Percentiles rank a stretch among this genome's conserved stretches.
Evolutionary conservation across 2,888 invertebrate species (phyloP).

Genomic region (Odontocerum albicorne): DNA sequence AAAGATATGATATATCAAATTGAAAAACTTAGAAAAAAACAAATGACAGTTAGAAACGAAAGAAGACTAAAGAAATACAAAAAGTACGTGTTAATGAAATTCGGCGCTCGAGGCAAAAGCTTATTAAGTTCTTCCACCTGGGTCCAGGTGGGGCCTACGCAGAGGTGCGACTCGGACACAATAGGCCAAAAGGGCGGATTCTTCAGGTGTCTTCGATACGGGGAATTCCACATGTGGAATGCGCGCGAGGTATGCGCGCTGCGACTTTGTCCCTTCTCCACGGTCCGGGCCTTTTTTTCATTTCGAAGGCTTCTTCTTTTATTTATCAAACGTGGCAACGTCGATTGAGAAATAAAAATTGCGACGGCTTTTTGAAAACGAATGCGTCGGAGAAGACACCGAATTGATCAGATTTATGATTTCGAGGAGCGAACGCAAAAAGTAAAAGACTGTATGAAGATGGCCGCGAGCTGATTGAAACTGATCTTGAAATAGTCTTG

Average conservation of each 20-base stretch:
- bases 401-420: slow-evolving; percentile 12
- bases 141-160: slow-evolving; percentile 2
- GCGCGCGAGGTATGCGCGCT: slow-evolving; percentile 30
- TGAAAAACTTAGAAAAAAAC: too few species aligned
- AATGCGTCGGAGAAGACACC: slow-evolving; percentile 21
- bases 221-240: slow-evolving; percentile 21
- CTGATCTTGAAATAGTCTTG: not conserved
- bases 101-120: too few species aligned
- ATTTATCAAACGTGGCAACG: slow-evolving; percentile 12
- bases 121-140: not conserved
- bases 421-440: not conserved
- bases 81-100: too few species aligned
- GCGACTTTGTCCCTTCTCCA: slow-evolving; percentile 15
- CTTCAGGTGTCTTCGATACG: slow-evolving; percentile 16
- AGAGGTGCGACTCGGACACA: slow-evolving; percentile 30
- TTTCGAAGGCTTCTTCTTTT: not conserved
- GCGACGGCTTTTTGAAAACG: slow-evolving; percentile 27
- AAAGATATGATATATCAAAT: too few species aligned
- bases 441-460: not conserved
- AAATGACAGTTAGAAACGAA: too few species aligned
- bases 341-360: slow-evolving; percentile 29
- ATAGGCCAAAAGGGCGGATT: slow-evolving; percentile 30
- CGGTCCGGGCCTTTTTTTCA: not conserved
- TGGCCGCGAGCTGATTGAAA: too few species aligned
- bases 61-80: too few species aligned